Base-by-base conservation (phyloP, 1,140 invertebrate genomes). In the Drosophila kanapiae region DNA sequence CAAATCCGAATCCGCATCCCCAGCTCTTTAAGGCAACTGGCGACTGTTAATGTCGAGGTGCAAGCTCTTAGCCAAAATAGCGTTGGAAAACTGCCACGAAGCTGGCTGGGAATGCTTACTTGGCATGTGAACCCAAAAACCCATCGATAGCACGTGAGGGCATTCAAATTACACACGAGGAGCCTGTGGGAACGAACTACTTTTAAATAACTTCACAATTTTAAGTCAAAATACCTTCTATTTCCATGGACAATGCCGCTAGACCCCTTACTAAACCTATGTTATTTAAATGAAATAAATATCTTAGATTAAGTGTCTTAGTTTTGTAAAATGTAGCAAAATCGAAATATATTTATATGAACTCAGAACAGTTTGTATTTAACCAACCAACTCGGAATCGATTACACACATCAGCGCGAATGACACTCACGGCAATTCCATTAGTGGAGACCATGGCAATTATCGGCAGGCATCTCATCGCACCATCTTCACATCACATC, bases 381-480 rank as follows among this genome's bases (percentile, higher is more conserved):
- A 67, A 62, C 18, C 45, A 63, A 63, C 42, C 23, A 31, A 33
- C 37, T 42, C 1, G 35, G 16, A 33, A 65, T 65, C 62, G 62
- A 64, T 64, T 43, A 43, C 56, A 64, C 62, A 64, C 62, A 43
- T 64, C 56, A 43, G 14, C 8, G 11, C 13, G 35, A 71, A 38
- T 57, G 64, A 65, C 64, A 64, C 37, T 64, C 64, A 16, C 18
- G 13, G 64, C 60, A 14, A 40, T 64, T 64, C 37, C 63, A 68
- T 69, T 69, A 68, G 62, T 18, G 45, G n/a, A n/a, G 47, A 47
- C 37, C 37, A 11, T 16, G 54, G 53, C 67, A 58, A 59, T 74
- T 72, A 74, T 59, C 42, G 53, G 37, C 53, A 5, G 18, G 29
- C 42, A 72, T 74, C 70, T 72, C 67, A 51, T 72, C 67, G 27